Base-by-base conservation (phyloP, 2,113 vertebrate genomes). In the Salvator merianae region DNA sequence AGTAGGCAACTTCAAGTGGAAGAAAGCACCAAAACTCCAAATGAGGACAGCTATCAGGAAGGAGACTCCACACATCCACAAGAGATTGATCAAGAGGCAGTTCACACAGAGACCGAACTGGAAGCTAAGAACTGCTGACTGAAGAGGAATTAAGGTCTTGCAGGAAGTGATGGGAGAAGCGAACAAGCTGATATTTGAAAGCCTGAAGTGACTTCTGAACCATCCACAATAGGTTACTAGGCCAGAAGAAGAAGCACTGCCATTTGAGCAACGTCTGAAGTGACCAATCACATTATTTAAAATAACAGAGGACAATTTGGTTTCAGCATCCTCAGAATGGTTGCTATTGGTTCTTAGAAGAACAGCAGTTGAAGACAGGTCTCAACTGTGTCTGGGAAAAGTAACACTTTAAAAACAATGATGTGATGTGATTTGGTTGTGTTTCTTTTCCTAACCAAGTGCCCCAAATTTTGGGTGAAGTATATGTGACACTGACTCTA, bases 1-100 rank as follows among this genome's bases (percentile, higher is more conserved):
- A 88, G 96, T 90, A 94, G 96, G 30, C 97, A 96, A 90, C 92
- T 96, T 43, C 96, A 96, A 90, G 94, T 93, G 0, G 97, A 96
- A 43, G 98, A 98, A 90, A 96, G 95, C 94, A 91, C 92, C 50
- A 97, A 93, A 88, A 94, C 95, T 2, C 93, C 1, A 0, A 24
- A 75, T 0, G 89, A 86, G 16, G 96, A 97, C 80, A 93, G 96
- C 84, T 93, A 94, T 0, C 94, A 95, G 91, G 94, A 94, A 47
- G 91, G 87, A 0, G 88, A 95, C 73, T 94, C 89, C 85, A 50
- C 87, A 0, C 91, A 93, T 77, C 93, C 84, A 4, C 13, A 32
- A 0, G n/a, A 83, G 72, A 74, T 76, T 81, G 83, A 59, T 6
- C 63, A 43, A 50, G 84, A 20, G 63, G 30, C 77, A 3, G 13